Evolutionary conservation across 2,888 invertebrate species (phyloP).

Genomic region (Nowickia ferox): DNA sequence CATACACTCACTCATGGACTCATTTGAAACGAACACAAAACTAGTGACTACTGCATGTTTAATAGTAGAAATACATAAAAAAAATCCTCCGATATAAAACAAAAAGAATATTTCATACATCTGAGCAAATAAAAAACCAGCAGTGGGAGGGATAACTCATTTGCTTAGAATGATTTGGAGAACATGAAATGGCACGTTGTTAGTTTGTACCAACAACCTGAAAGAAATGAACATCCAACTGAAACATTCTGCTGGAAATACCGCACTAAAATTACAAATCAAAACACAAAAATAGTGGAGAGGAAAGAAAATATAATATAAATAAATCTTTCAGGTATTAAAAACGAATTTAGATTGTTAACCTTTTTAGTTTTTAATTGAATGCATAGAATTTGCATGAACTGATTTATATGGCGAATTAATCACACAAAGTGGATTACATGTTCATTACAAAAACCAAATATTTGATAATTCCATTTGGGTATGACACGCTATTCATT

Average conservation of each 20-base stretch:
- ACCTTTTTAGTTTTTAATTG: constrained; percentile 47
- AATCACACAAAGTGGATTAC: constrained; percentile 42
- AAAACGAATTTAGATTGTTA: constrained; percentile 44
- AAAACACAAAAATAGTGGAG: constrained; percentile 11
- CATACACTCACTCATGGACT: constrained; percentile 2
- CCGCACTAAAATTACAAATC: constrained; percentile 39
- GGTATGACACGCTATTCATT: not conserved
- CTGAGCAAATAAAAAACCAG: constrained; percentile 15
- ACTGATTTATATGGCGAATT: constrained; percentile 24
- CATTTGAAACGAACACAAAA: constrained; percentile 46
- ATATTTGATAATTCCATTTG: constrained; percentile 13
- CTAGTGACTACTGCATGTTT: constrained; percentile 43
- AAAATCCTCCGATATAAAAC: constrained; percentile 9
- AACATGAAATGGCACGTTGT: constrained; percentile 11
- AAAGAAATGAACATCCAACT: constrained; percentile 18
- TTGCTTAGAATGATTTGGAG: constrained; percentile 49
- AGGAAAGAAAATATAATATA: constrained; percentile 7
- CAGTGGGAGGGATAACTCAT: constrained; percentile 26
- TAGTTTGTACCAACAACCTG: constrained; percentile 37
- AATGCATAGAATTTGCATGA: not conserved
- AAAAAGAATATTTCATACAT: constrained; percentile 33
- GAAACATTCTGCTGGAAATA: constrained; percentile 31
- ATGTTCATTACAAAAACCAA: constrained; percentile 38
- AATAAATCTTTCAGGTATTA: constrained; percentile 7
- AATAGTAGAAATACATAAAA: constrained; percentile 40